Conservation (phyloP, 2,113 vertebrate genomes). For the Pelvicachromis taeniatus region DNA sequence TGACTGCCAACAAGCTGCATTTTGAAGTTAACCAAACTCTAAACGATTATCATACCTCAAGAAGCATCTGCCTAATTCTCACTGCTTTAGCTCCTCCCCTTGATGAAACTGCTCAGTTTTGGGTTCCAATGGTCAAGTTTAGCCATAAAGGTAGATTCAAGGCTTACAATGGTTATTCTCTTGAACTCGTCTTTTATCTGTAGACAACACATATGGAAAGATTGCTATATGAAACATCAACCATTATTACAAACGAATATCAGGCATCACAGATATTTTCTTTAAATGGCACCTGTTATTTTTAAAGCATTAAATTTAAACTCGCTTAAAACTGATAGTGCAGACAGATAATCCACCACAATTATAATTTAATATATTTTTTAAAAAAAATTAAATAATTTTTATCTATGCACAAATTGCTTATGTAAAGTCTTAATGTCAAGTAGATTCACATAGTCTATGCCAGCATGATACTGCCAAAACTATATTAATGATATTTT, state of each 20-base stretch:
- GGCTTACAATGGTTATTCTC: not conserved
- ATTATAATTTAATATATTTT: not conserved
- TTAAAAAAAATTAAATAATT: not conserved
- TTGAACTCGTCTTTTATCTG: not conserved
- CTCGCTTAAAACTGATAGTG: not conserved
- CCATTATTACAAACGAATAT: not conserved
- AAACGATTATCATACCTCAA: not conserved
- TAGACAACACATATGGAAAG: not conserved
- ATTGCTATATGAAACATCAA: not conserved
- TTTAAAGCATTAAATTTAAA: not conserved
- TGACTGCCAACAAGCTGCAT: not conserved
- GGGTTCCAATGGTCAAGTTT: not conserved
- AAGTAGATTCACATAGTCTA: not conserved
- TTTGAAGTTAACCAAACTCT: not conserved
- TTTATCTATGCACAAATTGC: not conserved
- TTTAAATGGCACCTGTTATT: too few relatives aligned
- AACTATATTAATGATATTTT: not conserved
- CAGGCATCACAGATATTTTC: not conserved
- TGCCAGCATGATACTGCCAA: not conserved
- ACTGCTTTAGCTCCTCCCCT: not conserved
- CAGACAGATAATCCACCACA: not conserved
- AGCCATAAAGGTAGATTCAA: not conserved
- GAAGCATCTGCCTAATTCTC: not conserved
- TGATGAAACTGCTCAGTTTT: not conserved
- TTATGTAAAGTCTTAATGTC: not conserved